A percentile compares a stretch with the other conserved stretches of the same genome.
phyloP scores from a whole-genome alignment of 2,113 vertebrate genomes.

The Catagonus wagneri region DNA sequence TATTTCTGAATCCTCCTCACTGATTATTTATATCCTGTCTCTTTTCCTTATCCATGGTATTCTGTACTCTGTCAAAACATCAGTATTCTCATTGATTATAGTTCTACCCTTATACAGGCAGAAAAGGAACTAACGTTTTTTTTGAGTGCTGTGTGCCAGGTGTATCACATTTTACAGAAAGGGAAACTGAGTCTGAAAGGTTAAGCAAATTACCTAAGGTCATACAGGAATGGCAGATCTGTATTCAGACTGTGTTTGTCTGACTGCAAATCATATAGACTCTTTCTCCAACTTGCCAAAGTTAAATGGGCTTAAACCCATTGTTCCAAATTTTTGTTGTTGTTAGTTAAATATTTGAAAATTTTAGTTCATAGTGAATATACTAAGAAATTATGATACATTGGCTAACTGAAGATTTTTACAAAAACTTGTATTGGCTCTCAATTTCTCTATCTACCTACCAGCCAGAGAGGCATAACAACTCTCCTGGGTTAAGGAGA shows the following conservation, averaged over 20 bases:
- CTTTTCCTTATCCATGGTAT: neutral
- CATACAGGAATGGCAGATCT: neutral
- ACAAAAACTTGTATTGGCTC: neutral
- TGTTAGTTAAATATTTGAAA: slow-evolving; percentile 14
- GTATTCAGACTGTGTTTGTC: neutral
- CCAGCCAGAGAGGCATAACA: neutral
- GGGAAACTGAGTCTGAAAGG: neutral
- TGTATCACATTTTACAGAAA: slow-evolving; percentile 13
- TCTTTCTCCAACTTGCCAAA: neutral
- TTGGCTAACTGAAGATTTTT: neutral
- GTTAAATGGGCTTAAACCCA: neutral
- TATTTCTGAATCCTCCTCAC: neutral
- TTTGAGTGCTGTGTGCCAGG: neutral
- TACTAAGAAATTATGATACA: neutral
- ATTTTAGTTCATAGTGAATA: neutral
- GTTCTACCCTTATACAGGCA: neutral
- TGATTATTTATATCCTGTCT: neutral
- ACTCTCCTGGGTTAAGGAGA: neutral
- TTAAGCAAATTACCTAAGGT: neutral
- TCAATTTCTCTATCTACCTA: neutral
- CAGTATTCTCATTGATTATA: neutral
- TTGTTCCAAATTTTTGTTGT: neutral
- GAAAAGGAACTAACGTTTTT: neutral
- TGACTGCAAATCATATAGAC: neutral
- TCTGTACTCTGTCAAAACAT: neutral